phyloP scores from a whole-genome alignment of 2,797 vertebrate genomes.

The Thalassophryne amazonica region DNA sequence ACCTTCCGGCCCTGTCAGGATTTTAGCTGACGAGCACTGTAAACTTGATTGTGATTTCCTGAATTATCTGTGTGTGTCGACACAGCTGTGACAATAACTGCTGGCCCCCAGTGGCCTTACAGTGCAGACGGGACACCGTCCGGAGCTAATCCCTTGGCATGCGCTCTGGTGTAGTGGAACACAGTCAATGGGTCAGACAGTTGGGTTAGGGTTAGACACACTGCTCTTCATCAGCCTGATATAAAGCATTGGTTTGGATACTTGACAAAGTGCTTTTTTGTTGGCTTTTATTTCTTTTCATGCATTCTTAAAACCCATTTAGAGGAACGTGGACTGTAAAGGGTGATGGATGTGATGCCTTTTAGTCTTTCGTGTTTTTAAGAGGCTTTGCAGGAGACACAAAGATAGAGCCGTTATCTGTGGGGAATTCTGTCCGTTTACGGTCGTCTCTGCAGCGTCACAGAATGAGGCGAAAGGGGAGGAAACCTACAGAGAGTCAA shows the following conservation, averaged over 20 bases:
- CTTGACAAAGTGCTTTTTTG: not conserved
- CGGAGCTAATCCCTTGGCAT: constrained; percentile 71
- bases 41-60: constrained; percentile 34
- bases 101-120: constrained; percentile 54
- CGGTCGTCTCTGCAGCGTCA: constrained; percentile 65
- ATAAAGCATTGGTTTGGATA: not conserved
- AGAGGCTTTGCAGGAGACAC: not conserved
- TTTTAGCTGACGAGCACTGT: not conserved
- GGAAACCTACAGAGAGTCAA: constrained; percentile 48
- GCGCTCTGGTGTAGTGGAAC: constrained; percentile 62
- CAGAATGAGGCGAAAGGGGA: constrained; percentile 45
- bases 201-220: too few species aligned
- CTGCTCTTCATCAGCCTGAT: not conserved
- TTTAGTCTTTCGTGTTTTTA: too few species aligned
- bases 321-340: not conserved
- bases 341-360: not conserved
- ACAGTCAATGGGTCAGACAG: too few species aligned
- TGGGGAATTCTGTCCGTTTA: constrained; percentile 51
- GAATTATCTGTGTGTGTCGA: constrained; percentile 36
- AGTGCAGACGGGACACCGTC: constrained; percentile 53
- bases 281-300: not conserved
- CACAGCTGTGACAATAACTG: constrained; percentile 59
- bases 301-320: not conserved
- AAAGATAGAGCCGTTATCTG: constrained; percentile 49
- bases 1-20: too few species aligned